Base-by-base conservation (phyloP, 2,113 vertebrate species). In the Bubo bubo region DNA sequence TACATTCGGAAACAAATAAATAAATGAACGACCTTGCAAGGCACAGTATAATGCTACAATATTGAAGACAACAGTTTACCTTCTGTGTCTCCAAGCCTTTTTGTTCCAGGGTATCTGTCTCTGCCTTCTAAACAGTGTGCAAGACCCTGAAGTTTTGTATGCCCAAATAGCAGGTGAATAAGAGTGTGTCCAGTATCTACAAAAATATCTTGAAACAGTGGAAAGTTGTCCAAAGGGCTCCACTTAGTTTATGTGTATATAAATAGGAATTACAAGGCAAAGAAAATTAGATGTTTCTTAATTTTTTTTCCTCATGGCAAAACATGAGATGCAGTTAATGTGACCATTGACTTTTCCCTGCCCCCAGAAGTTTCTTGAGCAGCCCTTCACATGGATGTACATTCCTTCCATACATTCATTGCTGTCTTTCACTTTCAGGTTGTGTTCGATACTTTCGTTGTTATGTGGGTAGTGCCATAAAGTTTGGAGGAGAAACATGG, bases 381-480 rank as follows among this genome's bases (percentile, higher is more conserved):
- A n/a, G 13, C 23, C 5, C 24, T 88, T 34, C 18, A 7, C 7
- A 1, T 23, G 24, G 26, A 1, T 2, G 21, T 34, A 4, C 23
- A 1, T 37, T 70, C 37, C 5, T 67, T 62, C 20, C 27, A 2
- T 7, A 27, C 10, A 0, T 53, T 91, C 28, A 19, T 3, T 56
- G 32, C 75, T 74, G 10, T 76, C 39, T 88, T 60, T 82, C n/a
- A 5, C 71, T 93, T 84, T 12, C 98, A 99, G 99, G 97, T 19
- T 99, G 99, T 23, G 82, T 98, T 3, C 93, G 82, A 26, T 94
- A 87, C 86, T 99, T 98, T 22, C 95, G 23, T 32, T 99, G 98
- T 91, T 99, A 98, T 45, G 88, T 95, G 53, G 76, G 98, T 8
- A 92, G 98, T 67, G 96, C 97, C 32, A 41, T 66, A 2, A 93